Conservation (phyloP, 2,888 invertebrate species). For the Caenorhabditis japonica region DNA sequence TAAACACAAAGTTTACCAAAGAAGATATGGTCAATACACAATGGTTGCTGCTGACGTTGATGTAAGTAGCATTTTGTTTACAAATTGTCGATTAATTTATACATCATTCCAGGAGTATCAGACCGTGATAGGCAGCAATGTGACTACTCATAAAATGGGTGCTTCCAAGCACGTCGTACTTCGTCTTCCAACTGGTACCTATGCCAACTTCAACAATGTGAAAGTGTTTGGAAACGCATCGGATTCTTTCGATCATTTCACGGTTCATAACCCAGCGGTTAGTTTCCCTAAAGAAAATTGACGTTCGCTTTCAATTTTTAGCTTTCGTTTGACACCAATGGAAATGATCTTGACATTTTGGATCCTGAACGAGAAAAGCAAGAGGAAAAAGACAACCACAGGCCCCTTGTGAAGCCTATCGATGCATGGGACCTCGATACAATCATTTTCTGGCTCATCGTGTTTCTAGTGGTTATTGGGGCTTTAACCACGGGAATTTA, state of each 20-base stretch:
- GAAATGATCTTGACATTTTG: no score
- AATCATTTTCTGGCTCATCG: no score
- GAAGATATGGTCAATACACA: not conserved
- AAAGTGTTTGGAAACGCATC: not conserved
- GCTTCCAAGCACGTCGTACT: slow-evolving; percentile 3
- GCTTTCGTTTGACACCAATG: no score
- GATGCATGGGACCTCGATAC: no score
- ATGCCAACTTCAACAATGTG: not conserved
- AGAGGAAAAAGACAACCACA: no score
- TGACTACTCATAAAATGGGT: not conserved
- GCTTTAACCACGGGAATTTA: no score
- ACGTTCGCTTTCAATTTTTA: no score
- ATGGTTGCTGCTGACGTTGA: slow-evolving; percentile 1
- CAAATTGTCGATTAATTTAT: not conserved
- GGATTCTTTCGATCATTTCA: not conserved
- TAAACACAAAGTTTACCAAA: not conserved
- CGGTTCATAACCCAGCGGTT: not conserved
- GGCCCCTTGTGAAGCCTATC: no score
- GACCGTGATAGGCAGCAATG: not conserved
- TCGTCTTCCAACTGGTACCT: not conserved
- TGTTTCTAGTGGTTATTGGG: no score
- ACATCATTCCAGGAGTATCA: slow-evolving; percentile 4
- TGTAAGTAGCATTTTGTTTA: not conserved
- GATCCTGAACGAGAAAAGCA: no score
- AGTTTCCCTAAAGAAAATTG: no score